Evolutionary conservation across 2,797 vertebrate genomes (phyloP), one percentile per base, ranked within the genome.

Genomic region (Etheostoma nigrum): DNA sequence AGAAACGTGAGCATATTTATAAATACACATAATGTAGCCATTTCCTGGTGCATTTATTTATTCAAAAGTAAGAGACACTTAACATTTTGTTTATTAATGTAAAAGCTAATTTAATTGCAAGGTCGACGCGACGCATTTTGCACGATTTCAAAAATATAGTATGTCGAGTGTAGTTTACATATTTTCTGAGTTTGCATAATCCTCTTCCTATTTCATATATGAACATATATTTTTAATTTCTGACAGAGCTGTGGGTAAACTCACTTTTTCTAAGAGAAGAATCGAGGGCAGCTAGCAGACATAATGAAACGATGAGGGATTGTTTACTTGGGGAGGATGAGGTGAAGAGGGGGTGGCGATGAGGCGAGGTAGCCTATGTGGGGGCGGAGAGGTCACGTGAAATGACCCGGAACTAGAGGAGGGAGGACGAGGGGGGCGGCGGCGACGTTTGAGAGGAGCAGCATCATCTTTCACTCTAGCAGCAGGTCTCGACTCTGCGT

Each of bases 361-460:
- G 68, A 69, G 54, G 52, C 70, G 63, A 78, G 36, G 55, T 11
- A 57, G 40, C 47, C 70, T 67, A 61, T 74, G 81, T 83, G 88
- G 83, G 77, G 84, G 85, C 51, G 82, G 81, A 23, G 40, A n/a
- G 62, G 69, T 86, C 90, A 89, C 82, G 87, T 92, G 91, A 80
- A 67, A 10, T 64, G 76, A 88, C 76, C 83, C 76, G 80, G 86
- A 91, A 88, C 19, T 76, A 67, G 62, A 62, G 69, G 63, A 45
- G 53, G 27, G 48, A 21, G 54, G 13, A 3, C 1, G 42, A 8
- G 36, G 44, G 23, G 23, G 18, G 25, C 3, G 49, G 33, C 16
- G 45, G 3, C 5, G 13, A 25, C 13, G 1, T 62, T 5, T 55
- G 70, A 57, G 67, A 70, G 42, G 19, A 66, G 59, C 64, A 53